Percentiles rank a stretch among this genome's conserved stretches.
Evolutionary conservation across 1,140 invertebrate species (phyloP).

Genomic region (Drosophila quadrilineata): DNA sequence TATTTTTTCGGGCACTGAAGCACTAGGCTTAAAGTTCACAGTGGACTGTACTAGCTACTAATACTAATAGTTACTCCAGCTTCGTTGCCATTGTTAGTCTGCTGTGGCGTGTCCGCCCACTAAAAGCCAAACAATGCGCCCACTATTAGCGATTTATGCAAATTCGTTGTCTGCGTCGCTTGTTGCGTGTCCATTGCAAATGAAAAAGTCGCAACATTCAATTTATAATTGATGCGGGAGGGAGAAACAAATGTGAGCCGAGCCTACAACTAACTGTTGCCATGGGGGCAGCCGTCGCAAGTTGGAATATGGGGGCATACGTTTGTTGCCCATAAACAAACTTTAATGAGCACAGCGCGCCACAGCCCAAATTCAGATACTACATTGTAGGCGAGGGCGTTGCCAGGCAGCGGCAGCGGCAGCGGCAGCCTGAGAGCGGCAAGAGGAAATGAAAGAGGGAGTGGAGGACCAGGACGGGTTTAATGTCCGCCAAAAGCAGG

Average conservation of each 20-base stretch:
- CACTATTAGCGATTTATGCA: constrained; percentile 13
- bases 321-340: constrained; percentile 57
- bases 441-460: too few relatives aligned
- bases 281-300: constrained; percentile 30
- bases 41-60: too few relatives aligned
- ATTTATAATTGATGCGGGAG: constrained; percentile 67
- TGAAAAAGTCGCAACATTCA: constrained; percentile 31
- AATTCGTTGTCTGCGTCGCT: constrained; percentile 11
- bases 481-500: constrained; percentile 1
- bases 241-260: constrained; percentile 45
- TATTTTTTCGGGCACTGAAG: constrained; percentile 4
- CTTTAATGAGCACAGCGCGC: constrained; percentile 31
- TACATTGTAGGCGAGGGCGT: too few relatives aligned
- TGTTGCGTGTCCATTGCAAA: constrained; percentile 52
- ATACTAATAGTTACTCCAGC: too few relatives aligned
- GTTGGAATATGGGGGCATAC: background rate
- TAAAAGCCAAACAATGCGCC: background rate
- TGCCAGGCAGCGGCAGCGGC: constrained; percentile 36
- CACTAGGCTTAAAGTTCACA: too few relatives aligned
- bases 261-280: constrained; percentile 60
- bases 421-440: too few relatives aligned
- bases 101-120: background rate
- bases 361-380: constrained; percentile 31
- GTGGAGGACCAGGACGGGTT: too few relatives aligned
- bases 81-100: background rate